Evolutionary conservation across 2,888 invertebrate genomes (phyloP), one percentile per base, ranked within the genome.

Genomic region (Julus scandinavius): DNA sequence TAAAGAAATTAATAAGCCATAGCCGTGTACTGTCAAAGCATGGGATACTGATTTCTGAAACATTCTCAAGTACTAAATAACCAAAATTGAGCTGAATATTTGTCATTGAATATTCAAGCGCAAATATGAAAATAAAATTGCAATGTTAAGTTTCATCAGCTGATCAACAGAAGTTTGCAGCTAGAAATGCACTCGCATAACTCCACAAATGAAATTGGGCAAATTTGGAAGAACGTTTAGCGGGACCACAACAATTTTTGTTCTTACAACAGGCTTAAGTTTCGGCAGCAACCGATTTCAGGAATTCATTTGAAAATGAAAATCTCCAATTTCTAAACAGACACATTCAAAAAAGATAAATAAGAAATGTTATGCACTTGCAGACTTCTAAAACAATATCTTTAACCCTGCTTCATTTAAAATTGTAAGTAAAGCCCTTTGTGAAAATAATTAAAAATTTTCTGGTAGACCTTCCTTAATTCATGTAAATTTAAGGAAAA

Each of bases 341-440:
- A 13, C 11, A 9, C 11, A 11, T 38, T 80, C 2, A 13, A 5
- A 3, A 20, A 80, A 3, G 9, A 11, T 38, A 38, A 80, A 38
- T 29, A 72, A 13, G 38, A 80, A 29, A 80, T 29, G 80, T 80
- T 29, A 80, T 38, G 13, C 80, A 38, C 80, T 80, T 80, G 80
- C 80, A 38, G 29, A 38, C 29, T 80, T 80, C 13, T 80, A 80
- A 80, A 80, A 63, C 29, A 80, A 80, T 72, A 72, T 29, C 72
- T 29, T 29, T 29, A 80, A 13, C 38, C 38, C 29, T 29, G 9
- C 20, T 63, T 63, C 7, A 80, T 38, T 38, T 80, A 80, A 80
- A 80, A 80, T 80, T 1, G 38, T 2, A 80, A 80, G 29, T 9
- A 13, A 29, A n/a, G 80, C 11, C 38, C 80, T 80, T 80, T 11